A percentile compares a stretch with the other conserved stretches of the same genome.
Evolutionary conservation across 2,888 invertebrate genomes (phyloP).

Genomic region (Dryadula phaetusa): DNA sequence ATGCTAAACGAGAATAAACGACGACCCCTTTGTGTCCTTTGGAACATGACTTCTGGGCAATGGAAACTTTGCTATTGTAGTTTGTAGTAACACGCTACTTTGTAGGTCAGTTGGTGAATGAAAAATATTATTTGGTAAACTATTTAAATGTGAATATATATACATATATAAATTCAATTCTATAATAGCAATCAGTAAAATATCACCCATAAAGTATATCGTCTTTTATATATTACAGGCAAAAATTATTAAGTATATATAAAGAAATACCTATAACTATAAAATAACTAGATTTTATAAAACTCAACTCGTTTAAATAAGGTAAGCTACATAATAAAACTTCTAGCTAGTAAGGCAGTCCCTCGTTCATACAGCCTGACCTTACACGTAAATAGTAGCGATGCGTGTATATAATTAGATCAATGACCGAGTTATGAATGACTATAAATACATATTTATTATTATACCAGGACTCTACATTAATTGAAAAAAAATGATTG

Average conservation of each 20-base stretch:
- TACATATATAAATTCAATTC: no score
- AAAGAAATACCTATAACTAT: not conserved
- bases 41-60: conserved; percentile 8
- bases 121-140: not conserved
- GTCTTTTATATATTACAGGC: no score
- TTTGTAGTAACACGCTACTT: not conserved
- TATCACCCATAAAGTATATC: no score
- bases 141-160: not conserved
- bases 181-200: no score
- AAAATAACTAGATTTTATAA: no score
- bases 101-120: conserved; percentile 13
- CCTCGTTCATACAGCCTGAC: conserved; percentile 1
- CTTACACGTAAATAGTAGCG: conserved; percentile 1
- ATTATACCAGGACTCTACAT: conserved; percentile 14
- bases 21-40: conserved; percentile 6
- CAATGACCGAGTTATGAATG: conserved; percentile 38
- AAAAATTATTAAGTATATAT: not conserved
- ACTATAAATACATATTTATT: conserved; percentile 31
- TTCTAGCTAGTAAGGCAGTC: not conserved
- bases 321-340: conserved; percentile 9
- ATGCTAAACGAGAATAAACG: conserved; percentile 12
- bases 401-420: conserved; percentile 32
- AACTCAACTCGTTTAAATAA: not conserved
- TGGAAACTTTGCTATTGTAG: conserved; percentile 1
- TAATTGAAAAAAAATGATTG: not conserved